Percentiles rank a stretch among this genome's conserved stretches.
Conservation (phyloP, 2,113 vertebrate genomes). For the Erythrolamprus reginae region DNA sequence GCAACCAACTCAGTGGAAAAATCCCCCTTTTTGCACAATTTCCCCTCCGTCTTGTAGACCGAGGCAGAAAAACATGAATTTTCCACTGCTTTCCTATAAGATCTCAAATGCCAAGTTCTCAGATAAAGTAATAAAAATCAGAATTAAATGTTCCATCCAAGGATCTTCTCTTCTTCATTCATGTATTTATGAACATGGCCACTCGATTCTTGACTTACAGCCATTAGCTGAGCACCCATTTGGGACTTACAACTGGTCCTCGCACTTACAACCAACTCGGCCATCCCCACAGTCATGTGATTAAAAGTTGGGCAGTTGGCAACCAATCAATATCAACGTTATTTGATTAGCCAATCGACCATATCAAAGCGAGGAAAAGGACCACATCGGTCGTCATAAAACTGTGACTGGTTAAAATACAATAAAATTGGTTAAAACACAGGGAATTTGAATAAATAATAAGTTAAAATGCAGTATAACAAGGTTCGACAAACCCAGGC, state of each 20-base stretch:
- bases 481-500: too few relatives aligned
- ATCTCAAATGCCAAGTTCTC: slow-evolving; percentile 16
- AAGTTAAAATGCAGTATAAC: too few relatives aligned
- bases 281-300: too few relatives aligned
- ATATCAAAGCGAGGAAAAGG: too few relatives aligned
- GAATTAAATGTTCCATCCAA: background rate
- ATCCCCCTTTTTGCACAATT: slow-evolving; percentile 50
- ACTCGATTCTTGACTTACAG: too few relatives aligned
- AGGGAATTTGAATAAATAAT: too few relatives aligned
- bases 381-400: too few relatives aligned
- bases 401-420: too few relatives aligned
- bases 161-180: background rate
- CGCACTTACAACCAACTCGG: background rate
- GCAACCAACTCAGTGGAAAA: slow-evolving; percentile 49
- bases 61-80: background rate
- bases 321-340: too few relatives aligned
- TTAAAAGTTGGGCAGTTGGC: too few relatives aligned
- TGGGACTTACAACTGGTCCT: background rate
- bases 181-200: background rate
- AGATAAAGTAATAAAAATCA: background rate
- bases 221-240: background rate
- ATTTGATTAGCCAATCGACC: too few relatives aligned
- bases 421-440: too few relatives aligned
- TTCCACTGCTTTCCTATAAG: slow-evolving; percentile 35
- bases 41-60: background rate